Conservation (phyloP, 1,140 invertebrate genomes). For the Drosophila aff. region DNA sequence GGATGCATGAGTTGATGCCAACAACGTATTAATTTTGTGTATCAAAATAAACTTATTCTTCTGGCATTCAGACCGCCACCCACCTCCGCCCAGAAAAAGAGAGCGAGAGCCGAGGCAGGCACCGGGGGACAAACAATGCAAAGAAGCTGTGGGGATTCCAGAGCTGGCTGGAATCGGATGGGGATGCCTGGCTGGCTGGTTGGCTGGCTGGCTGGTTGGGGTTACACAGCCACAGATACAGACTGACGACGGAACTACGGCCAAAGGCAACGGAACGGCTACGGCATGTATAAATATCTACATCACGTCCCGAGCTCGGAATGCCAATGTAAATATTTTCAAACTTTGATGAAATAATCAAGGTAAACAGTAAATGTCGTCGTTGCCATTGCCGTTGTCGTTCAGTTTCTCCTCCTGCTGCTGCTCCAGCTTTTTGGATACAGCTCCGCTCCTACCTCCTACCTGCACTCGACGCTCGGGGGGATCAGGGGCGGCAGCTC, state of each 20-base stretch:
- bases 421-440: constrained; percentile 24
- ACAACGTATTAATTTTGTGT: constrained; percentile 83
- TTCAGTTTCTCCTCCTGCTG: constrained; percentile 1
- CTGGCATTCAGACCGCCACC: constrained; percentile 42
- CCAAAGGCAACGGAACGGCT: constrained; percentile 26
- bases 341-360: constrained; percentile 84
- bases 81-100: background rate
- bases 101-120: background rate
- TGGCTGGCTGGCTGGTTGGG: constrained; percentile 2
- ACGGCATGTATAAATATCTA: constrained; percentile 80
- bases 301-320: constrained; percentile 81
- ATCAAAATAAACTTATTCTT: constrained; percentile 83
- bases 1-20: constrained; percentile 74
- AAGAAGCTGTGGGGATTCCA: constrained; percentile 39
- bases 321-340: constrained; percentile 83
- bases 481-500: constrained; percentile 24
- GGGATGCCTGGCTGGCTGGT: constrained; percentile 8
- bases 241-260: constrained; percentile 25
- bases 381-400: constrained; percentile 48
- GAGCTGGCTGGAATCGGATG: constrained; percentile 9
- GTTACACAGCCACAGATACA: constrained; percentile 33
- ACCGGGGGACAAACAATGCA: constrained; percentile 36
- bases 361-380: constrained; percentile 82
- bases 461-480: background rate
- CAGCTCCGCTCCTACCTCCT: background rate